Percentiles rank a stretch among this genome's conserved stretches.
Evolutionary conservation across 1,140 invertebrate genomes (phyloP).

Genomic region (Lamellibrachia luymesi): DNA sequence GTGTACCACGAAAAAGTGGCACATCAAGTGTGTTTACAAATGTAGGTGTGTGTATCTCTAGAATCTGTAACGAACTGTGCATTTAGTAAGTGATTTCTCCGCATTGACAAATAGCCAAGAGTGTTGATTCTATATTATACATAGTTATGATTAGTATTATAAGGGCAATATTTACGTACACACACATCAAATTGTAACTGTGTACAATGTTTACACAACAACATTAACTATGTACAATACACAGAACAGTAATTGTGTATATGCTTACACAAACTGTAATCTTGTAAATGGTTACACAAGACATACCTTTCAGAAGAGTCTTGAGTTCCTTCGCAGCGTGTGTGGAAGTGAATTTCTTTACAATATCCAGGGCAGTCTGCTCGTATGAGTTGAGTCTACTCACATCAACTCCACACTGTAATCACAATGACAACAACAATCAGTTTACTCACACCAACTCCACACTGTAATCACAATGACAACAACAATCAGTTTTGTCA

Average conservation of each 20-base stretch:
- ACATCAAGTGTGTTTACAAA: no score
- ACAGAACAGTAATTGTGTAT: neutral
- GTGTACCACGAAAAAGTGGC: no score
- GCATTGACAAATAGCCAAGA: no score
- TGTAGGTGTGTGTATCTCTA: no score
- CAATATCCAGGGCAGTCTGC: constrained; percentile 59
- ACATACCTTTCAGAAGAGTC: constrained; percentile 56
- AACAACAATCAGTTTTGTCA: constrained; percentile 47
- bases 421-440: constrained; percentile 23
- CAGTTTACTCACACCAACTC: constrained; percentile 56
- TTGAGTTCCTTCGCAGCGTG: constrained; percentile 58
- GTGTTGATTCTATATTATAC: no score
- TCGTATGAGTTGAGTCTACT: constrained; percentile 58
- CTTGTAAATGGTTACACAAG: neutral
- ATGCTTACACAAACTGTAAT: neutral
- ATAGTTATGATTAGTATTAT: no score
- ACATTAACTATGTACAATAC: no score
- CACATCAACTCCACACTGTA: constrained; percentile 58
- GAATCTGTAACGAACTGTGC: no score
- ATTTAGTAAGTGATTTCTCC: no score
- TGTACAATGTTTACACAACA: no score
- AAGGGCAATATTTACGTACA: no score
- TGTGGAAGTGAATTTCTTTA: constrained; percentile 56
- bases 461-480: constrained; percentile 48
- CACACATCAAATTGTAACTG: no score